Conservation (phyloP, 2,797 vertebrate genomes). For the Pteropus rufus region DNA sequence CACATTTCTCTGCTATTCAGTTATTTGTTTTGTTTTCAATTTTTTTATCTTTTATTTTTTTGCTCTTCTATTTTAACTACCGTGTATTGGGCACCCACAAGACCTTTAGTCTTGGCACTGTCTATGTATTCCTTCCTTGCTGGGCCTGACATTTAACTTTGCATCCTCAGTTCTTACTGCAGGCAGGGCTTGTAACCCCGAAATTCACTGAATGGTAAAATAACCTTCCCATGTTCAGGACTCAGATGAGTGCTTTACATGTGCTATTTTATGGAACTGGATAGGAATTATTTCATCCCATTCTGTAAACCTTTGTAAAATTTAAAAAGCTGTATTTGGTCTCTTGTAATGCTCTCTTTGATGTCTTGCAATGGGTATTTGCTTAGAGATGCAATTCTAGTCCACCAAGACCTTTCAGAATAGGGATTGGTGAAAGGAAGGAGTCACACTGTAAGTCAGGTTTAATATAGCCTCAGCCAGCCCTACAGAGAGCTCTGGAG, state of each 20-base stretch:
- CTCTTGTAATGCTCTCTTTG: not conserved
- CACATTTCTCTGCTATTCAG: not conserved
- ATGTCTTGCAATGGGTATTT: not conserved
- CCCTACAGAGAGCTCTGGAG: not conserved
- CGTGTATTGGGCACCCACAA: not conserved
- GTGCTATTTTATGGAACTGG: not conserved
- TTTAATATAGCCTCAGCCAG: not conserved
- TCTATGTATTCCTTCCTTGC: not conserved
- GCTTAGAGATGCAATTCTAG: not conserved
- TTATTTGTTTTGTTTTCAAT: not conserved
- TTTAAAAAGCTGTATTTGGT: not conserved
- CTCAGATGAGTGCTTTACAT: not conserved
- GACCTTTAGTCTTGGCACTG: not conserved
- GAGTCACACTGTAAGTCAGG: not conserved
- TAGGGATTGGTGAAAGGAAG: not conserved
- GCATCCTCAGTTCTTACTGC: not conserved
- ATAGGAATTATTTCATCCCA: not conserved
- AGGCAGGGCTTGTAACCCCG: not conserved
- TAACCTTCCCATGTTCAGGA: not conserved
- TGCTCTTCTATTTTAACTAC: not conserved
- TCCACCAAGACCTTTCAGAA: not conserved
- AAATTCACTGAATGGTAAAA: conserved; percentile 27
- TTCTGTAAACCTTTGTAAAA: conserved; percentile 9
- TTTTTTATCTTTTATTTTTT: not conserved
- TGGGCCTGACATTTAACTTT: not conserved